phyloP scores from a whole-genome alignment of 2,888 invertebrate genomes.

The Drosophila peninsularis region DNA sequence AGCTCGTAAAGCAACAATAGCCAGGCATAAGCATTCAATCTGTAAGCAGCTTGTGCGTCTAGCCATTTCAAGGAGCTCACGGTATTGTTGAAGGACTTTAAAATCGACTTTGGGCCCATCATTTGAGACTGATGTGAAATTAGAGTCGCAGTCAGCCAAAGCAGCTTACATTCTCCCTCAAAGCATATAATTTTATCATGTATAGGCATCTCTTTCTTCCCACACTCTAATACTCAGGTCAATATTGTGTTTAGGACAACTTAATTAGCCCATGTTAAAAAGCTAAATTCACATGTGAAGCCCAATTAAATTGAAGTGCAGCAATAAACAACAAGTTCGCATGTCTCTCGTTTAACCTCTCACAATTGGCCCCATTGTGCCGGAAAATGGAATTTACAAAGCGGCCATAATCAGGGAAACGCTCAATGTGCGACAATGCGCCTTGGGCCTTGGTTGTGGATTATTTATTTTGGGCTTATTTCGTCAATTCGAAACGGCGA shows the following conservation, averaged over 20 bases:
- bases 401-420: slow-evolving; percentile 30
- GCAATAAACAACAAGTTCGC: not conserved
- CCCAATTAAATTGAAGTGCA: not conserved
- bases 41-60: not conserved
- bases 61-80: not conserved
- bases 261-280: not conserved
- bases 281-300: not conserved
- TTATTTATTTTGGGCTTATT: slow-evolving; percentile 61
- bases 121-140: not conserved
- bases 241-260: not conserved
- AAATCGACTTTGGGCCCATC: not conserved
- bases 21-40: not conserved
- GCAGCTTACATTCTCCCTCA: not conserved
- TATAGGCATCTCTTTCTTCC: not conserved
- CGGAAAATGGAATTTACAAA: slow-evolving; percentile 9
- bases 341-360: slow-evolving; percentile 49
- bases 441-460: slow-evolving; percentile 24
- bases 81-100: not conserved
- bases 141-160: not conserved
- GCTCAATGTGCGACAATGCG: slow-evolving; percentile 46
- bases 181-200: not conserved
- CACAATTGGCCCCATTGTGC: slow-evolving; percentile 41
- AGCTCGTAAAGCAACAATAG: not conserved
- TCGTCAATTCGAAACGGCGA: slow-evolving; percentile 44
- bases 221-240: not conserved